Conservation (phyloP, 2,113 vertebrate genomes). For the Cervus canadensis region DNA sequence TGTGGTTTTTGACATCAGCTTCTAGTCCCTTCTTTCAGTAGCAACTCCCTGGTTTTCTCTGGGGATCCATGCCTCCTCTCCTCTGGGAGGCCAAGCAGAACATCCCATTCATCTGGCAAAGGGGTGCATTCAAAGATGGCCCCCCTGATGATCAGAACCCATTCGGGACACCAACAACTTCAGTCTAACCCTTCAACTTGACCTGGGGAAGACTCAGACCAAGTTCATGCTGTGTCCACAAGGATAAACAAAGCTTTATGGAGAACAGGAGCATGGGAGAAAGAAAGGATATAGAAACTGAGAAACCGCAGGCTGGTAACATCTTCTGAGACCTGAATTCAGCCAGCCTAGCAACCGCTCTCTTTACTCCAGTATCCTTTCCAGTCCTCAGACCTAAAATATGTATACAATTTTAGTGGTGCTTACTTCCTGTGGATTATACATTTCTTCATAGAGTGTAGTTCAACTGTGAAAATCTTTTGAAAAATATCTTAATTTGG, state of each 20-base stretch:
- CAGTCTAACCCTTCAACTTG: not conserved
- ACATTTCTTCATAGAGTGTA: not conserved
- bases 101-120: not conserved
- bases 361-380: not conserved
- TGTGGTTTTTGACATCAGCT: not conserved
- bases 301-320: rapidly evolving
- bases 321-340: not conserved
- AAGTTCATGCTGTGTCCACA: rapidly evolving
- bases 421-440: not conserved
- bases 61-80: not conserved
- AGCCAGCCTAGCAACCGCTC: not conserved
- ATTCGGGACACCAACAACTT: rapidly evolving
- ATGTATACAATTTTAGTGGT: not conserved
- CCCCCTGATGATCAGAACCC: not conserved
- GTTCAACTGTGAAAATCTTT: not conserved
- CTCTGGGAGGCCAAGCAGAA: not conserved
- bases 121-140: not conserved
- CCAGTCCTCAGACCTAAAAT: not conserved
- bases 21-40: not conserved
- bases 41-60: not conserved
- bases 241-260: rapidly evolving
- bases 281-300: not conserved
- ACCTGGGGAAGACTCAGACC: not conserved
- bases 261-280: rapidly evolving
- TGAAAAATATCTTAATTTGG: not conserved